phyloP scores from a whole-genome alignment of 1,140 invertebrate species.

The Bradysia coprophila region DNA sequence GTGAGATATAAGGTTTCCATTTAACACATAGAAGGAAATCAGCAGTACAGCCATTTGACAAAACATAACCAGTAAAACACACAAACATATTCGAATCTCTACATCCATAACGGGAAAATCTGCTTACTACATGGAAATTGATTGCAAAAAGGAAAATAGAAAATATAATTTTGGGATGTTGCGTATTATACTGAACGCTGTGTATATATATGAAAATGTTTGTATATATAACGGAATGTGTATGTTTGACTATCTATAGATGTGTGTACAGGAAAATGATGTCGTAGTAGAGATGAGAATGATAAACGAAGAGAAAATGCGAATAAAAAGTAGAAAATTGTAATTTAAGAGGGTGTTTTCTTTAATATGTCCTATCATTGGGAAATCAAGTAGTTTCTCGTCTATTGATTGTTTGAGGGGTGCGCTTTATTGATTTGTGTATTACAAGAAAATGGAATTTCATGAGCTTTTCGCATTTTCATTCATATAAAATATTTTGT shows the following conservation, averaged over 20 bases:
- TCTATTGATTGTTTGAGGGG: not conserved
- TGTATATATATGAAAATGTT: no score
- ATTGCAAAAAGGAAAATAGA: not conserved
- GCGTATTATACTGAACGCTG: no score
- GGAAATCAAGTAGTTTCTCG: not conserved
- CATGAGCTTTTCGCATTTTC: not conserved
- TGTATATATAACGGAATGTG: no score
- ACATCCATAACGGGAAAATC: not conserved
- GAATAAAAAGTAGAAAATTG: not conserved
- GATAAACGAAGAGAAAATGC: not conserved
- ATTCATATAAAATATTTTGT: no score
- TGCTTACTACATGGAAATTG: not conserved
- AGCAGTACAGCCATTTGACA: not conserved
- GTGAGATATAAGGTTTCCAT: not conserved
- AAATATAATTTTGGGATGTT: no score
- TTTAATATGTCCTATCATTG: not conserved
- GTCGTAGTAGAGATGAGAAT: no score
- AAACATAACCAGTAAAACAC: not conserved
- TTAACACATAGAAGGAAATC: not conserved
- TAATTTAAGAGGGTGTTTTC: not conserved
- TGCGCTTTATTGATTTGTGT: not conserved
- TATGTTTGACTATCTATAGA: no score
- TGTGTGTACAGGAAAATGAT: not conserved
- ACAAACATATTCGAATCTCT: not conserved
- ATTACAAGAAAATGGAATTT: not conserved